These are phyloP conservation scores for Platycheirus rosarum DNA, from an alignment of 2,888 invertebrate species.

Conservation along the genomic window DNA sequence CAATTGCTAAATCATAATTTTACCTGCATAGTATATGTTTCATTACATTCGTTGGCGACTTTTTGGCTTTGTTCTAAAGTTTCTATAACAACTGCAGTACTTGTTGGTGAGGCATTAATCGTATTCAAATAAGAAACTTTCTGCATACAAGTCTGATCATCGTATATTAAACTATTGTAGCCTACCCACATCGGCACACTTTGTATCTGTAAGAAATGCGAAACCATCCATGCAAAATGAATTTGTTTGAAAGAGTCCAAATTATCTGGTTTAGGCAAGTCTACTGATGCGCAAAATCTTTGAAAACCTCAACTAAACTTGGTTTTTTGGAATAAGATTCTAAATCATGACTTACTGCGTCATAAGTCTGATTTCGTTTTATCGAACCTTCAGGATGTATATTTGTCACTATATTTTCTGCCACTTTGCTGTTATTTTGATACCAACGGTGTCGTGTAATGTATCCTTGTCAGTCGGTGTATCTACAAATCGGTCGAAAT, in stretches of 20 bases:
- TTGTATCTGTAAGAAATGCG: background rate
- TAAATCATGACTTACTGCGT: background rate
- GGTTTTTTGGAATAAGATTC: background rate
- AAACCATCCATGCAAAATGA: background rate
- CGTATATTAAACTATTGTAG: background rate
- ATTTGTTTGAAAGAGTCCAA: background rate
- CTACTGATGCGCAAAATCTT: background rate
- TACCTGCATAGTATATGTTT: background rate
- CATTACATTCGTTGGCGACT: background rate
- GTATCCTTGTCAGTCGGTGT: slow-evolving; percentile 23
- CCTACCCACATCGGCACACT: background rate
- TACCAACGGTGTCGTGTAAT: slow-evolving; percentile 18
- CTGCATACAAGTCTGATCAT: background rate
- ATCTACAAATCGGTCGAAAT: slow-evolving; percentile 35
- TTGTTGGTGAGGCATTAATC: background rate
- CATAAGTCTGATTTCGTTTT: background rate
- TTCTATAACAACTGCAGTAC: background rate
- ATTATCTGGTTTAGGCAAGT: background rate
- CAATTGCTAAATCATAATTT: slow-evolving; percentile 6
- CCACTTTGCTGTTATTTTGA: background rate
- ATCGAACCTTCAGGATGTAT: background rate
- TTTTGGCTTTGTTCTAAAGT: background rate
- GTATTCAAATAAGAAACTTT: background rate
- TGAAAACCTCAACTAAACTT: background rate
- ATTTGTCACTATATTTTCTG: background rate